phyloP scores from a whole-genome alignment of 2,888 invertebrate species.

The Xestia c-nigrum region DNA sequence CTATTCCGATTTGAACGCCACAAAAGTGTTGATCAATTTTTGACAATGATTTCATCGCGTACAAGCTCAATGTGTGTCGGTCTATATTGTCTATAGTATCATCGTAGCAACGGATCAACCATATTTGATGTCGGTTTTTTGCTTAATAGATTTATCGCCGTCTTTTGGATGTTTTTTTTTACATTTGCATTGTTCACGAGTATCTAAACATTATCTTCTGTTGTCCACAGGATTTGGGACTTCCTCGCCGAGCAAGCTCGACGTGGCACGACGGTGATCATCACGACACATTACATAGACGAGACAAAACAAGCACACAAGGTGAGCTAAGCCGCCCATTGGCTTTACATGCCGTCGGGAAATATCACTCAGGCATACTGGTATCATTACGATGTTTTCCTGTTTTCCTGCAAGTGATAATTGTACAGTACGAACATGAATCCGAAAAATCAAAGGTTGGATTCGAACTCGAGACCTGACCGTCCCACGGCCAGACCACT shows the following conservation, averaged over 20 bases:
- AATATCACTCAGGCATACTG: too few species aligned
- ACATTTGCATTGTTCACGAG: background rate
- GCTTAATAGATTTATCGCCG: background rate
- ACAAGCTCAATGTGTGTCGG: background rate
- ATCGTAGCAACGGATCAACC: background rate
- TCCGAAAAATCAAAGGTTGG: too few species aligned
- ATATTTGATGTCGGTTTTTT: background rate
- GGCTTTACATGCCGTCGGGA: too few species aligned
- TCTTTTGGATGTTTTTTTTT: background rate
- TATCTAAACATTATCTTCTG: background rate
- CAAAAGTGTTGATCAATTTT: background rate
- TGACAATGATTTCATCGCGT: background rate
- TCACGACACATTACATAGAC: slow-evolving; percentile 98
- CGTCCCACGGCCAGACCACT: too few species aligned
- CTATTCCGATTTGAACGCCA: background rate
- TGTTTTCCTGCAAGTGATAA: too few species aligned
- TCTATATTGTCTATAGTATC: background rate
- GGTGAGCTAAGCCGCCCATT: slow-evolving; percentile 85
- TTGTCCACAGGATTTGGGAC: slow-evolving; percentile 95
- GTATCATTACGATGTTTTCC: too few species aligned
- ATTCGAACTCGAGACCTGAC: too few species aligned
- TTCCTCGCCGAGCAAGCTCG: slow-evolving; percentile 94
- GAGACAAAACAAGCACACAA: slow-evolving; percentile 96
- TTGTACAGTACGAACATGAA: too few species aligned
- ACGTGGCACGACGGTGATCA: slow-evolving; percentile 95